phyloP scores from a whole-genome alignment of 2,888 invertebrate genomes.

The Gastrophysa polygoni region DNA sequence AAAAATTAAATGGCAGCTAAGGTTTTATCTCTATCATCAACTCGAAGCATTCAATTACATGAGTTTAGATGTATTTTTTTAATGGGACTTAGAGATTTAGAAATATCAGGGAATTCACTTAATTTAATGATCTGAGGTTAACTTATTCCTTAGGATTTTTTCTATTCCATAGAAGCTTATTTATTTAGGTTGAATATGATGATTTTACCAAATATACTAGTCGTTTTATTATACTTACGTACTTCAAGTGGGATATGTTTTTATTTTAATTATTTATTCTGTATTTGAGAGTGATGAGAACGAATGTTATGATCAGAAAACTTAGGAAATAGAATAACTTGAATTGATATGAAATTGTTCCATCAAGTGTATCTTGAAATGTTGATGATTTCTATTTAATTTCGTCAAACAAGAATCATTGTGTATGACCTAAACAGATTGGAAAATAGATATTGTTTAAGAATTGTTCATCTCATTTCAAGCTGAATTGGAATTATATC shows the following conservation, averaged over 20 bases:
- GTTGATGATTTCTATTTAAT: slow-evolving; percentile 32
- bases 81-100: no score
- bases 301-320: slow-evolving; percentile 8
- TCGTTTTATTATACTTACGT: slow-evolving; percentile 32
- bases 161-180: slow-evolving; percentile 24
- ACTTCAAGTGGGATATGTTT: slow-evolving; percentile 31
- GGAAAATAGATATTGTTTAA: slow-evolving; percentile 47
- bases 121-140: not conserved
- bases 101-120: not conserved
- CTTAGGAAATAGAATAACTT: slow-evolving; percentile 11
- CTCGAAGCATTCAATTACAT: no score
- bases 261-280: slow-evolving; percentile 34
- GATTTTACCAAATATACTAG: slow-evolving; percentile 41
- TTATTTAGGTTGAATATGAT: slow-evolving; percentile 25
- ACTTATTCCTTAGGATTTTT: slow-evolving; percentile 14
- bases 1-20: no score
- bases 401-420: slow-evolving; percentile 29
- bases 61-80: no score
- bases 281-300: slow-evolving; percentile 18
- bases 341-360: not conserved
- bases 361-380: slow-evolving; percentile 18
- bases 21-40: no score
- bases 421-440: slow-evolving; percentile 43
- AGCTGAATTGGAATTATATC: no score
- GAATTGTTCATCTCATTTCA: not conserved